Percentiles rank a stretch among this genome's conserved stretches.
These are phyloP conservation scores for Machimus atricapillus DNA, from an alignment of 2,888 invertebrate genomes.

Conservation along the genomic window DNA sequence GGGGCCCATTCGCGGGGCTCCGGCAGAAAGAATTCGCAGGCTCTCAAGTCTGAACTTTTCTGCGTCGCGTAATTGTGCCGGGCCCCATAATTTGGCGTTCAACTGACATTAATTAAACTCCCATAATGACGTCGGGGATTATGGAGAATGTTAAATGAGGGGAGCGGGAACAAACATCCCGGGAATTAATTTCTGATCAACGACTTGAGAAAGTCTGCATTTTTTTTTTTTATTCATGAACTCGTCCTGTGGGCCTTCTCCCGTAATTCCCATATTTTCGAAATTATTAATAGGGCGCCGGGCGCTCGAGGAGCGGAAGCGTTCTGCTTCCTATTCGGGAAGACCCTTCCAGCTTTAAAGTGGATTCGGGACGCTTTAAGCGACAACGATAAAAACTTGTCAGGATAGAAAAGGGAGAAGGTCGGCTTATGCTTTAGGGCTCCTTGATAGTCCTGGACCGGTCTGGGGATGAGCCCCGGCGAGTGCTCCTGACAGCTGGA, in stretches of 20 bases:
- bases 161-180: neutral
- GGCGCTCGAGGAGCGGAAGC: neutral
- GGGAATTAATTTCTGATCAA: neutral
- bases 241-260: neutral
- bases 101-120: conserved; percentile 41
- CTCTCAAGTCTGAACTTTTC: neutral
- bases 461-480: neutral
- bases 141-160: neutral
- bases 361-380: neutral
- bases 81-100: conserved; percentile 34
- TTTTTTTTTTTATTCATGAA: neutral
- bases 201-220: neutral
- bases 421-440: neutral
- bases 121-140: conserved; percentile 25
- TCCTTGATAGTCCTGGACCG: neutral
- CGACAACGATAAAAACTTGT: neutral
- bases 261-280: neutral
- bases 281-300: neutral
- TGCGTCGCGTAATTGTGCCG: neutral
- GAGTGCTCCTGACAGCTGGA: neutral
- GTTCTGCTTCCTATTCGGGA: neutral
- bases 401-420: neutral
- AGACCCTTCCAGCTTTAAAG: neutral
- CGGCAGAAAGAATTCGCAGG: neutral
- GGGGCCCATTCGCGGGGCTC: neutral